These are phyloP conservation scores for Kryphioiulus occultus DNA, from an alignment of 2,888 invertebrate species.

Conservation along the genomic window DNA sequence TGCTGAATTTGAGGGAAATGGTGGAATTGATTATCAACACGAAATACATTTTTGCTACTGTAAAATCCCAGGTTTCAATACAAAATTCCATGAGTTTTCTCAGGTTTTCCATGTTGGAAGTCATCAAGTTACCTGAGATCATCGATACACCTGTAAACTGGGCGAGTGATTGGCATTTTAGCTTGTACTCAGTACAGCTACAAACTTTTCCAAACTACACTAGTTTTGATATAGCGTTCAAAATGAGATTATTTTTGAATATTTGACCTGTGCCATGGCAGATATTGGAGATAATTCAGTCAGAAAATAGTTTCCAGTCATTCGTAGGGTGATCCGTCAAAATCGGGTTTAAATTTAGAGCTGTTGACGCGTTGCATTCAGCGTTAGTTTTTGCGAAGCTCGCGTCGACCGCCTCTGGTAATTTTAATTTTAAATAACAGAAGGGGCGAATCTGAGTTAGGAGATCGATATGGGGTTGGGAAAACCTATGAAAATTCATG, in stretches of 20 bases:
- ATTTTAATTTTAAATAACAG: neutral
- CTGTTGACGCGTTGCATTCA: neutral
- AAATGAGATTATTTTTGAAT: neutral
- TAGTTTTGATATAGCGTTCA: no score
- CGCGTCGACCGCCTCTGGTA: neutral
- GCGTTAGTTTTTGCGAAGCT: neutral
- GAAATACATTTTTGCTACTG: no score
- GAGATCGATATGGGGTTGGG: neutral
- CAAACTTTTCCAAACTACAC: no score
- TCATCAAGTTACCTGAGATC: no score
- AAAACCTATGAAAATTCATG: neutral
- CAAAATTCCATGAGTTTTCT: no score
- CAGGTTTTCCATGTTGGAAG: no score
- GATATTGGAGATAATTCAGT: neutral
- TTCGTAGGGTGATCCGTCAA: neutral
- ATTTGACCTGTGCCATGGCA: neutral
- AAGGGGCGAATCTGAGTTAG: neutral
- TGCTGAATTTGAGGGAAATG: no score
- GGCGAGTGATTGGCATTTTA: no score
- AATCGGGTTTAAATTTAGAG: neutral
- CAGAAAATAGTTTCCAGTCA: neutral
- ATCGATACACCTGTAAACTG: no score
- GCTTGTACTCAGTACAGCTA: no score
- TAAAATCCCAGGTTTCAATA: no score
- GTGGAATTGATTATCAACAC: no score